These are phyloP conservation scores for Ametastegia equiseti DNA, from an alignment of 2,888 invertebrate species.

Conservation along the genomic window DNA sequence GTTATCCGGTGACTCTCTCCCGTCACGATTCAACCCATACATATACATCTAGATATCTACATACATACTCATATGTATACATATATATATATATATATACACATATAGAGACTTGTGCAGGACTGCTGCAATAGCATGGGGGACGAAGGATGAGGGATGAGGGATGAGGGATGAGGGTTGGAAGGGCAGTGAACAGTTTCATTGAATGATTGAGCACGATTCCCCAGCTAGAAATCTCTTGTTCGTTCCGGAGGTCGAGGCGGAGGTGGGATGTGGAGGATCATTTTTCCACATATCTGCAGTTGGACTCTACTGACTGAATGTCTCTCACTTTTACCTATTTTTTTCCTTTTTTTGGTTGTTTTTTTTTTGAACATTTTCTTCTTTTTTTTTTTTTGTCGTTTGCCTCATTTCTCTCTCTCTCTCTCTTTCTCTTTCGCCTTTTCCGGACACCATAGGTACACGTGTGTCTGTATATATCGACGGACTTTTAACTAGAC, in stretches of 20 bases:
- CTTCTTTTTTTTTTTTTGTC: background rate
- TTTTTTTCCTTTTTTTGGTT: background rate
- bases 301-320: background rate
- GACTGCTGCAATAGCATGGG: background rate
- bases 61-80: too few species aligned
- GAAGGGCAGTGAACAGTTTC: constrained; percentile 1
- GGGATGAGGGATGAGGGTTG: background rate
- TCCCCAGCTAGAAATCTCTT: constrained; percentile 22
- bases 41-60: too few species aligned
- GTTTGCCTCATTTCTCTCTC: background rate
- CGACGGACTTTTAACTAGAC: background rate
- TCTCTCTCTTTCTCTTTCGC: background rate
- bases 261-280: background rate
- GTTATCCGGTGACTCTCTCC: too few species aligned
- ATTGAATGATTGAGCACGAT: constrained; percentile 43
- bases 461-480: background rate
- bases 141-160: background rate
- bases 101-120: too few species aligned
- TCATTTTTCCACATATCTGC: background rate
- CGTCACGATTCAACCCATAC: too few species aligned
- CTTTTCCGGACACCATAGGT: background rate
- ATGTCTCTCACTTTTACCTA: background rate
- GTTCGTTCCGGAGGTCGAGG: background rate
- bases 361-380: too few species aligned
- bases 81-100: too few species aligned